Evolutionary conservation across 1,140 invertebrate genomes (phyloP).

Genomic region (Pteromalus puparum): DNA sequence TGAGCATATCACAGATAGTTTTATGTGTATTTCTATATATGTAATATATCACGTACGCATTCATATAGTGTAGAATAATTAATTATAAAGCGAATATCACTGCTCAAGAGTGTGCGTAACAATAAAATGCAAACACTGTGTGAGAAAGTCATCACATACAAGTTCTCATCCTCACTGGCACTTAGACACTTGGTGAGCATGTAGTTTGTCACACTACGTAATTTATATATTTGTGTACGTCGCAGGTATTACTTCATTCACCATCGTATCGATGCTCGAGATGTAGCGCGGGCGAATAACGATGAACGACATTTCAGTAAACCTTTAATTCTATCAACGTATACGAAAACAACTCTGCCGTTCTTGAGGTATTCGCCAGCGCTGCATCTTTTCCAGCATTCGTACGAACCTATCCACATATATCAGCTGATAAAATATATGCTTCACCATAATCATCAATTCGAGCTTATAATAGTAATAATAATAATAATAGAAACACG

Average conservation of each 20-base stretch:
- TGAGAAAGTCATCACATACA: constrained; percentile 37
- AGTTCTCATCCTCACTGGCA: constrained; percentile 33
- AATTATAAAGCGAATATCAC: constrained; percentile 37
- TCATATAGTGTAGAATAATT: constrained; percentile 28
- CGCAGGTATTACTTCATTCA: not conserved
- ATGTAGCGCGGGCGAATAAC: constrained; percentile 10
- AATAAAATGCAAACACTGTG: constrained; percentile 44
- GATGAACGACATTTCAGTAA: not conserved
- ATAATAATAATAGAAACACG: not conserved
- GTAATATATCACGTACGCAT: constrained; percentile 27
- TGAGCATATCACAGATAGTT: constrained; percentile 37
- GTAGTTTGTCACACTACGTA: constrained; percentile 32
- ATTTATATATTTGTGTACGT: not conserved
- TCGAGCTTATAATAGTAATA: not conserved
- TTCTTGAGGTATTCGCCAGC: constrained; percentile 9
- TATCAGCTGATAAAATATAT: constrained; percentile 5
- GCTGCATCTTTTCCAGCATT: not conserved
- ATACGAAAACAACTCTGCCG: not conserved
- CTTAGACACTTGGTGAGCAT: constrained; percentile 31
- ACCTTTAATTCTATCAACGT: not conserved
- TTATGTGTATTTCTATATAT: not conserved
- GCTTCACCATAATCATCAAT: not conserved
- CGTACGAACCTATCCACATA: not conserved
- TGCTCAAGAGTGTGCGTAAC: constrained; percentile 40
- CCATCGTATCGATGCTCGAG: not conserved